Base-by-base conservation (phyloP, 2,797 vertebrate genomes). In the Semotilus atromaculatus region DNA sequence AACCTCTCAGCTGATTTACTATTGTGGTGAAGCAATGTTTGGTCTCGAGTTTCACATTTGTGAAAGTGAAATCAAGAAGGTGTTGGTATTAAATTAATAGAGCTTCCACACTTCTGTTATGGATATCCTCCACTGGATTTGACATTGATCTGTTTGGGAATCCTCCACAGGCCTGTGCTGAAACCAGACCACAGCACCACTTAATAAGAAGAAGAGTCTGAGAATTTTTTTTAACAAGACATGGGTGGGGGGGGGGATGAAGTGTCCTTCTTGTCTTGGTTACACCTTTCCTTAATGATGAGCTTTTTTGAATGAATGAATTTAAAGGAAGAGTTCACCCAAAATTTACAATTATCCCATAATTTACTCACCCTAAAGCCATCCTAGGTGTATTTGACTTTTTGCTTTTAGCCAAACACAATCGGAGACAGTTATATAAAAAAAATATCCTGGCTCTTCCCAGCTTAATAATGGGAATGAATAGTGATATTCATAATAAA, bases 71-170 rank as follows among this genome's bases (percentile, higher is more conserved):
- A 93, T 87, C 81, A 90, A 91, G 87, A 84, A 89, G 80, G 93
- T 92, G 93, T 94, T 92, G 88, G 92, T 89, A 91, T 93, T 93
- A 92, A 95, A 95, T 95, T 90, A 95, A 95, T 94, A 93, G 92
- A 88, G 84, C 89, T 89, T 93, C 90, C 83, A 91, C 91, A 90
- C 92, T 93, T 92, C 90, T 86, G 92, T 93, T 92, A 92, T 90
- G 75, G 94, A 94, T 90, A 94, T 87, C 72, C 90, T 71, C n/a
- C 75, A 89, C 83, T 85, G 88, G 85, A 89, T 91, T 92, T 86
- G 67, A 73, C 91, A 95, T 96, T 94, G 95, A 95, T 95, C 93
- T 91, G 92, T 93, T 93, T 90, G 92, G 80, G 90, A 86, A 88
- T 85, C 91, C 92, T 94, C 92, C 43, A 79, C 2, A 86, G 93